Base-by-base conservation (phyloP, 2,888 invertebrate genomes). In the Anodontia alba region DNA sequence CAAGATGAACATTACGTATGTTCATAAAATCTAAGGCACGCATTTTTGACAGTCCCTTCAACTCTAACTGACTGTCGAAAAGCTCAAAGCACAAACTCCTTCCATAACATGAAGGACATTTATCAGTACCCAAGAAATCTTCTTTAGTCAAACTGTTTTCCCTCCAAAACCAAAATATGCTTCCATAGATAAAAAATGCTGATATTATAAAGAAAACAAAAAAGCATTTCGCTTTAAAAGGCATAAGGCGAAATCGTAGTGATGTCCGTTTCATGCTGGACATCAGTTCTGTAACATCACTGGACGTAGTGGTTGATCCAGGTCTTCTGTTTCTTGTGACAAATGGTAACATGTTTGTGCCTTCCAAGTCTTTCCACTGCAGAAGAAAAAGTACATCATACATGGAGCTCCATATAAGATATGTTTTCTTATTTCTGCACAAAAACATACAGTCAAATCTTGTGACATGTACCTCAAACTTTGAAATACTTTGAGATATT, bases 71-170 rank as follows among this genome's bases (percentile, higher is more conserved):
- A 71, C 96, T 95, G 31, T 95, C 95, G 89, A 96, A 95, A 26
- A 97, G 95, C 67, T 96, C 95, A 10, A 96, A 95, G 91, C 97
- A 97, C 23, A 96, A 95, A 67, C 96, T 95, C 12, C 95, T 95
- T 0, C 97, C 97, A 91, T 96, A 97, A 92, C 97, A 97, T 66
- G 96, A 96, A 0, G 97, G 97, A 92, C 97, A 97, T 86, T 92
- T 94, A 23, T 92, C 76, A 1, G 91, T 87, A 80, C 94, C 94
- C 10, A 93, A 76, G 78, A 93, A 93, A 26, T 81, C 77, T 36
- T 90, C 91, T 62, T 91, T 88, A 42, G 79, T 84, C 31, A 93
- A 80, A 46, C 89, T 80, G 66, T 92, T 91, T 31, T 77, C 76
- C 5, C 87, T 78, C 54, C 89, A 72, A 7, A 82, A 72, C 57